Evolutionary conservation across 2,888 invertebrate species (phyloP).

Genomic region (Leptopilina myrica): DNA sequence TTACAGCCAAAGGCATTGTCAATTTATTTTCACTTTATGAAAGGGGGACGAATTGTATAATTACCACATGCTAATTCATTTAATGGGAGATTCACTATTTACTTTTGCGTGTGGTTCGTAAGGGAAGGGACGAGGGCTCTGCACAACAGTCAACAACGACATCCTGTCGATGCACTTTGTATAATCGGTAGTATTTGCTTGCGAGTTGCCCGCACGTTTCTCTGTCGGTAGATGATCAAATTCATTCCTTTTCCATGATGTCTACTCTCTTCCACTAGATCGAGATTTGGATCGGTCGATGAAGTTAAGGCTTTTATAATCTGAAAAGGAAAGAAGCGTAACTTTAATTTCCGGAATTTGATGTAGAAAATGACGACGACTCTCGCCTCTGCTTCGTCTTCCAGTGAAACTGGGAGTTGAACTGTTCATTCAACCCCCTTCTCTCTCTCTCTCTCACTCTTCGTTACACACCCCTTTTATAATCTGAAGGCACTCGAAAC

Average conservation of each 20-base stretch:
- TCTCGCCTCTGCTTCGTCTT: background rate
- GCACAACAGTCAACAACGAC: slow-evolving; percentile 57
- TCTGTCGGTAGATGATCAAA: slow-evolving; percentile 78
- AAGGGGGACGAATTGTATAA: slow-evolving; percentile 47
- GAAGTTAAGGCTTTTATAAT: slow-evolving; percentile 61
- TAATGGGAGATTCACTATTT: slow-evolving; percentile 52
- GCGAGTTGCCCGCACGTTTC: slow-evolving; percentile 81
- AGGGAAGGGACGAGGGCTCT: slow-evolving; percentile 44
- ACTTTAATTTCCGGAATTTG: slow-evolving; percentile 61
- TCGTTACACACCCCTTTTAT: slow-evolving; percentile 40
- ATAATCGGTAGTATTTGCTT: slow-evolving; percentile 85
- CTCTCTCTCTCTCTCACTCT: slow-evolving; percentile 30
- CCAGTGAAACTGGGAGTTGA: background rate
- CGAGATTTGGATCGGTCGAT: slow-evolving; percentile 61
- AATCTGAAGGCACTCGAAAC: slow-evolving; percentile 39
- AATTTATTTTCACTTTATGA: slow-evolving; percentile 24
- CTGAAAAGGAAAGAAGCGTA: slow-evolving; percentile 57
- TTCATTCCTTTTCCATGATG: slow-evolving; percentile 54
- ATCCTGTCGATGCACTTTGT: slow-evolving; percentile 73
- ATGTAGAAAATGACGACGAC: slow-evolving; percentile 13
- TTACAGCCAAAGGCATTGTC: background rate
- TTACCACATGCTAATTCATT: slow-evolving; percentile 57
- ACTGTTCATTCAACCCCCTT: background rate
- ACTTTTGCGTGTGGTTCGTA: slow-evolving; percentile 29
- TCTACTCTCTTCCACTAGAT: slow-evolving; percentile 60